These are phyloP conservation scores for Ephestia elutella DNA, from an alignment of 1,140 invertebrate genomes.

Conservation along the genomic window DNA sequence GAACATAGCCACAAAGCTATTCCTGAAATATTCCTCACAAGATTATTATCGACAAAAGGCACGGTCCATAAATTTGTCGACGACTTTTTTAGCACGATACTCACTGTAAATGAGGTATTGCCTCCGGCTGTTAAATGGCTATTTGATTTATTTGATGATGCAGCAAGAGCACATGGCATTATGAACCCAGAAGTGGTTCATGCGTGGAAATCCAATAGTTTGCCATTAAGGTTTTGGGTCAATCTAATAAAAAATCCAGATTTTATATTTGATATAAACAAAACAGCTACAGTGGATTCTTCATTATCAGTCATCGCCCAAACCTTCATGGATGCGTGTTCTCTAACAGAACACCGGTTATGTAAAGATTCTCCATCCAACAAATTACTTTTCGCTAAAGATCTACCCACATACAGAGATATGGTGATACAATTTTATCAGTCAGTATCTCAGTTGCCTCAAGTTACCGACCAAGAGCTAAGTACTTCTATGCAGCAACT, in stretches of 20 bases:
- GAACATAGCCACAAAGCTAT: conserved; percentile 93
- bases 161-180: conserved; percentile 88
- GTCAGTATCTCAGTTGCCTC: conserved; percentile 87
- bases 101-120: conserved; percentile 91
- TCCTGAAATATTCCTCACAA: conserved; percentile 95
- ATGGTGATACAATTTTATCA: conserved; percentile 92
- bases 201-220: conserved; percentile 97
- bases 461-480: conserved; percentile 94
- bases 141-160: conserved; percentile 95
- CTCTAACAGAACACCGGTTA: conserved; percentile 89
- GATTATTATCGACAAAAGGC: conserved; percentile 94
- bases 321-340: conserved; percentile 97
- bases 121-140: conserved; percentile 96
- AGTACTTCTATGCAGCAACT: conserved; percentile 93
- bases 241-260: conserved; percentile 98
- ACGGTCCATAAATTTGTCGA: conserved; percentile 98
- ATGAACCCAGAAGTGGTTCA: conserved; percentile 90
- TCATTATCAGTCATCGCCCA: conserved; percentile 96
- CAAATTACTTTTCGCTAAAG: conserved; percentile 95
- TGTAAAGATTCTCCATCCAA: conserved; percentile 97
- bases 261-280: conserved; percentile 97
- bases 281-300: conserved; percentile 92
- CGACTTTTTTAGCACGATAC: conserved; percentile 92
- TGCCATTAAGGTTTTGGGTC: conserved; percentile 96
- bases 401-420: conserved; percentile 91